Evolutionary conservation across 2,113 vertebrate species (phyloP).

Genomic region (Herpailurus yagouaroundi): DNA sequence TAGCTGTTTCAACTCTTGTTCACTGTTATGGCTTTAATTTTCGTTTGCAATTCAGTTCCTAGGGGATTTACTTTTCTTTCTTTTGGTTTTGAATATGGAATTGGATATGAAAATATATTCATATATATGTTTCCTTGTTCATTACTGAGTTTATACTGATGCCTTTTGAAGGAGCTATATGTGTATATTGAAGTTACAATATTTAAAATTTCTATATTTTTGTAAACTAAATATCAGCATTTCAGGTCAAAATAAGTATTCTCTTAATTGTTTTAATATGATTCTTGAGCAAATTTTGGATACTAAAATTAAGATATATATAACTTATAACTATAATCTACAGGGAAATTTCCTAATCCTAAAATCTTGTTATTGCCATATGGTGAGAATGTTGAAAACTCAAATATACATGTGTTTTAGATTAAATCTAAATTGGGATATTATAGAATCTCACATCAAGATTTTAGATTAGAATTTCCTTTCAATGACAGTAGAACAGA

Average conservation of each 20-base stretch:
- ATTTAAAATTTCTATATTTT: neutral
- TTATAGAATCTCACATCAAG: neutral
- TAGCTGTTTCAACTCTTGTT: neutral
- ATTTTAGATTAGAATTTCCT: neutral
- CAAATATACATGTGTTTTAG: neutral
- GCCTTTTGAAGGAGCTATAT: neutral
- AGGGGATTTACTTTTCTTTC: neutral
- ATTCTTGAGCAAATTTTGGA: neutral
- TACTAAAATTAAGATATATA: neutral
- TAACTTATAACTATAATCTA: neutral
- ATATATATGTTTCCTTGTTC: neutral
- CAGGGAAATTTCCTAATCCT: neutral
- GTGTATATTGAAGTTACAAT: neutral
- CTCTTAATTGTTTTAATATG: neutral
- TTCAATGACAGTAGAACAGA: neutral
- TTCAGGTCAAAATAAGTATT: neutral
- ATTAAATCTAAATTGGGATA: neutral
- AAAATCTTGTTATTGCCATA: neutral
- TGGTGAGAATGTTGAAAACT: neutral
- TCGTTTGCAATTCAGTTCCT: neutral
- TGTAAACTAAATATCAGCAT: neutral
- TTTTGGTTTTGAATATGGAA: neutral
- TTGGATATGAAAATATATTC: neutral
- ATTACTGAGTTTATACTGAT: neutral
- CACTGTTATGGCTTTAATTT: neutral